phyloP scores from a whole-genome alignment of 1,140 invertebrate species.

The Anagrus nilaparvatae region DNA sequence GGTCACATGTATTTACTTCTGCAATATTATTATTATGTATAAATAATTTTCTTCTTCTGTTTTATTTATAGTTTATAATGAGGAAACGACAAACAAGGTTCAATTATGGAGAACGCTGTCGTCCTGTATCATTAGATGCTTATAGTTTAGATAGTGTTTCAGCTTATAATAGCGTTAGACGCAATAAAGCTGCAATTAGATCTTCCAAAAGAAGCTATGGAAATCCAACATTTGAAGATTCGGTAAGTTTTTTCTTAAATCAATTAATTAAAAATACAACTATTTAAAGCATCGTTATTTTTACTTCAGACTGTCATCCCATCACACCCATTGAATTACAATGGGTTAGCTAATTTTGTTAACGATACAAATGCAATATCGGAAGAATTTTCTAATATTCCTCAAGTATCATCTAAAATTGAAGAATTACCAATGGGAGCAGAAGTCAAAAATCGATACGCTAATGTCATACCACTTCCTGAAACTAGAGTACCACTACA shows the following conservation, averaged over 20 bases:
- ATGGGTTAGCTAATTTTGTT: slow-evolving; percentile 62
- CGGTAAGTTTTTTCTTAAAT: slow-evolving; percentile 45
- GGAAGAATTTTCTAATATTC: slow-evolving; percentile 70
- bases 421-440: slow-evolving; percentile 77
- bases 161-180: slow-evolving; percentile 64
- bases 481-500: slow-evolving; percentile 73
- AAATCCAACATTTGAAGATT: slow-evolving; percentile 86
- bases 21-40: no score
- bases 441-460: slow-evolving; percentile 86
- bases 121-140: slow-evolving; percentile 75
- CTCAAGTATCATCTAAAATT: slow-evolving; percentile 60
- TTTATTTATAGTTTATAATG: slow-evolving; percentile 52
- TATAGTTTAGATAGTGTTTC: slow-evolving; percentile 85
- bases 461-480: slow-evolving; percentile 85
- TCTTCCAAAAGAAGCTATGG: slow-evolving; percentile 83
- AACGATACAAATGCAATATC: slow-evolving; percentile 60
- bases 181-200: slow-evolving; percentile 58
- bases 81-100: slow-evolving; percentile 54
- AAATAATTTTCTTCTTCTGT: not conserved
- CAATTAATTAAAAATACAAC: slow-evolving; percentile 1
- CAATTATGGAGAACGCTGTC: slow-evolving; percentile 74
- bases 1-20: no score
- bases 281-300: not conserved
- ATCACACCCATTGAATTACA: slow-evolving; percentile 62
- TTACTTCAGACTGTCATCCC: slow-evolving; percentile 51